These are phyloP conservation scores for Sitodiplosis mosellana DNA, from an alignment of 1,140 invertebrate species.

Conservation along the genomic window DNA sequence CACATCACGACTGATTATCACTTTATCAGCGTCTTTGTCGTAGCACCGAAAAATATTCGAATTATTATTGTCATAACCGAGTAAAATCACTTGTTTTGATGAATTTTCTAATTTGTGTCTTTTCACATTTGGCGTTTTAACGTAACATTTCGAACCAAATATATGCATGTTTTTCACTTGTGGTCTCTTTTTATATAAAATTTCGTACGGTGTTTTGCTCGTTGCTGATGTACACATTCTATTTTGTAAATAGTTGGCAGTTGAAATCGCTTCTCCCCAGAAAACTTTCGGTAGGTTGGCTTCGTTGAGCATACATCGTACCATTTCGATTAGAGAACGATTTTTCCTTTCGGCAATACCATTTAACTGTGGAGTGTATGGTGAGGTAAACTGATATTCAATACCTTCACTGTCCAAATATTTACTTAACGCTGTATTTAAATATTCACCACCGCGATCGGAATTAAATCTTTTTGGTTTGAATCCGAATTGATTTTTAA, in stretches of 20 bases:
- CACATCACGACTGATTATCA: too few relatives aligned
- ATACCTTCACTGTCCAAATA: slow-evolving; percentile 10
- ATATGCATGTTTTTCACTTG: too few relatives aligned
- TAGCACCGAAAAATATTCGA: too few relatives aligned
- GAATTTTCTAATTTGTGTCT: too few relatives aligned
- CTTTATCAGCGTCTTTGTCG: too few relatives aligned
- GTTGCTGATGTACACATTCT: too few relatives aligned
- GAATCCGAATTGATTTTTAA: slow-evolving; percentile 16
- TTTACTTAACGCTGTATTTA: slow-evolving; percentile 8
- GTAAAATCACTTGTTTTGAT: too few relatives aligned
- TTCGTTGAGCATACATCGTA: slow-evolving; percentile 1
- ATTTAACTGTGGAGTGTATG: slow-evolving; percentile 30
- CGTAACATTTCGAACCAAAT: too few relatives aligned
- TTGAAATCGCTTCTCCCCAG: not conserved
- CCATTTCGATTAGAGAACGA: not conserved
- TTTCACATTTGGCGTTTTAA: too few relatives aligned
- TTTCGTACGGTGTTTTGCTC: too few relatives aligned
- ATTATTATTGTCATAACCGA: too few relatives aligned
- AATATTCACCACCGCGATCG: slow-evolving; percentile 27
- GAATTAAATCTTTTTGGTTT: slow-evolving; percentile 19
- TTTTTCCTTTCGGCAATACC: slow-evolving; percentile 8
- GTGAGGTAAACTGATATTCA: slow-evolving; percentile 18
- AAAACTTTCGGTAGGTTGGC: not conserved
- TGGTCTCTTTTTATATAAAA: too few relatives aligned
- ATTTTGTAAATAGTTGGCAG: not conserved